A percentile compares a stretch with the other conserved stretches of the same genome.
These are phyloP conservation scores for Drosophila ogumai DNA, from an alignment of 1,140 invertebrate genomes.

Conservation along the genomic window DNA sequence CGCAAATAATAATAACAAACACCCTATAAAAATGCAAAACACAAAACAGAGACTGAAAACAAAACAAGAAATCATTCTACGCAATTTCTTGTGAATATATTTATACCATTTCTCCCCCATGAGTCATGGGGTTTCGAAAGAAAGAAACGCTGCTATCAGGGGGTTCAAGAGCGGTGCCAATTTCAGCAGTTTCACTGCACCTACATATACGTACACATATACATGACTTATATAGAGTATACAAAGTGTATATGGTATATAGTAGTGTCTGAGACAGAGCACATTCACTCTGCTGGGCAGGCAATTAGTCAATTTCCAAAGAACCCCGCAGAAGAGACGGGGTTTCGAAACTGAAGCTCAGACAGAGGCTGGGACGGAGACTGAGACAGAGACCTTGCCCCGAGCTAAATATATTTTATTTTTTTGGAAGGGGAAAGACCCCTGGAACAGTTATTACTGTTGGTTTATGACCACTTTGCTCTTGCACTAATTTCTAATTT, in stretches of 20 bases:
- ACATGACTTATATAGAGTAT: background rate
- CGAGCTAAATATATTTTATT: conserved; percentile 1
- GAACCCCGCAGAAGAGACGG: conserved; percentile 17
- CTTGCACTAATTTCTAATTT: conserved; percentile 23
- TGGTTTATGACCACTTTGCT: conserved; percentile 26
- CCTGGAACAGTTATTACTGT: conserved; percentile 17
- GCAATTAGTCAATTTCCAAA: conserved; percentile 68
- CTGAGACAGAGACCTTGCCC: conserved; percentile 43
- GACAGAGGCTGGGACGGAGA: background rate
- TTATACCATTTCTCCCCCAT: conserved; percentile 32
- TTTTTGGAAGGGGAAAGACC: conserved; percentile 4
- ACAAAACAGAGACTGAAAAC: conserved; percentile 23
- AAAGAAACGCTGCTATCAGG: conserved; percentile 5
- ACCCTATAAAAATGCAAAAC: conserved; percentile 27
- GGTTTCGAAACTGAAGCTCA: background rate
- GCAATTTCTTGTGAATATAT: conserved; percentile 44
- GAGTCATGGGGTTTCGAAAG: conserved; percentile 31
- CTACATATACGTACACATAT: background rate
- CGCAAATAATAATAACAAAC: conserved; percentile 29
- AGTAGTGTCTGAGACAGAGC: background rate
- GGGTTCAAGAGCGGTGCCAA: conserved; percentile 35
- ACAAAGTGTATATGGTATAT: background rate
- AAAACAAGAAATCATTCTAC: conserved; percentile 33
- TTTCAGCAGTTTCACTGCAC: conserved; percentile 14
- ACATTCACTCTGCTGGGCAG: conserved; percentile 34